Percentiles rank a stretch among this genome's conserved stretches.
phyloP scores from a whole-genome alignment of 2,888 invertebrate species.

The Amphipyra tragopoginis region DNA sequence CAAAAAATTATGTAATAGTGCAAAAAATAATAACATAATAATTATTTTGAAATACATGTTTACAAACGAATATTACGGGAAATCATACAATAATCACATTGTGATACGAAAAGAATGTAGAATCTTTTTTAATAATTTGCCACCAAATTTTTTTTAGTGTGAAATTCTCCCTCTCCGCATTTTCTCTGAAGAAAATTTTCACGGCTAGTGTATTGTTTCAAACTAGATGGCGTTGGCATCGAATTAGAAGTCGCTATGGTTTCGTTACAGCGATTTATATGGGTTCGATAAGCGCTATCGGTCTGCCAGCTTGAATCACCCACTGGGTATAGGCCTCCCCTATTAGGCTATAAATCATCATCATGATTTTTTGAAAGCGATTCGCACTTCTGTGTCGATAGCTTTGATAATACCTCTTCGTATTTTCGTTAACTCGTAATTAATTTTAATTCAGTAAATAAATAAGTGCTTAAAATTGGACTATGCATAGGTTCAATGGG shows the following conservation, averaged over 20 bases:
- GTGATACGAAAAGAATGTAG: no score
- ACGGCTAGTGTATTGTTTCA: conserved; percentile 1
- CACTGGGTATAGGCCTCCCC: conserved; percentile 41
- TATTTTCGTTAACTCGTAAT: no score
- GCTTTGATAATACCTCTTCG: conserved; percentile 18
- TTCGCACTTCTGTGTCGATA: conserved; percentile 14
- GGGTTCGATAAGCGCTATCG: background rate
- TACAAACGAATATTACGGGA: no score
- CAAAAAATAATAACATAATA: no score
- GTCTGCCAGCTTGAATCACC: conserved; percentile 2
- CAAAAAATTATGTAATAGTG: no score
- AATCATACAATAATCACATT: no score
- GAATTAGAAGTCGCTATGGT: conserved; percentile 48
- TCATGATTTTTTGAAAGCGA: conserved; percentile 37
- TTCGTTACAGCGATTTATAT: conserved; percentile 34
- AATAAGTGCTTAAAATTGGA: no score
- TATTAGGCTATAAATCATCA: conserved; percentile 33
- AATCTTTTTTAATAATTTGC: no score
- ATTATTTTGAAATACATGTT: no score
- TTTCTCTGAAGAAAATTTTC: conserved; percentile 8
- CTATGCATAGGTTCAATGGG: no score
- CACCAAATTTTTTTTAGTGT: no score
- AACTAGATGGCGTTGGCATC: conserved; percentile 45
- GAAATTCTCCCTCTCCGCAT: background rate
- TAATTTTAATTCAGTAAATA: no score